phyloP scores from a whole-genome alignment of 1,140 invertebrate species.

The Drosophila repletoides region DNA sequence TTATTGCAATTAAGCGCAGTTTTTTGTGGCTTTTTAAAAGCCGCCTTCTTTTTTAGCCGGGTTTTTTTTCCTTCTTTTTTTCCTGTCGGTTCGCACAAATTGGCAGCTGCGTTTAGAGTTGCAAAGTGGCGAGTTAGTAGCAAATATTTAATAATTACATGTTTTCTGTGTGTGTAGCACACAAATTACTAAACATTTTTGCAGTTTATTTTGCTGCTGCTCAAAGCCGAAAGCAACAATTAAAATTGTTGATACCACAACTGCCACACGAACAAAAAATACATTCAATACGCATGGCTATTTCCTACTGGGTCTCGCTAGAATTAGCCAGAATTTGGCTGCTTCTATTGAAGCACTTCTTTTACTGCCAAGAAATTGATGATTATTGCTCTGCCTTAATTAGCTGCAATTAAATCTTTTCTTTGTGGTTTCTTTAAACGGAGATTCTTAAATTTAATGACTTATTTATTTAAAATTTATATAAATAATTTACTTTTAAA shows the following conservation, averaged over 20 bases:
- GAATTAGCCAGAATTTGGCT: neutral
- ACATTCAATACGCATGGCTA: conserved; percentile 18
- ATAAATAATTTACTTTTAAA: too few relatives aligned
- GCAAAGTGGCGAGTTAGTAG: conserved; percentile 64
- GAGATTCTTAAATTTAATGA: too few relatives aligned
- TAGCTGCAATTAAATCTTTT: neutral
- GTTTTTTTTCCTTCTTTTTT: neutral
- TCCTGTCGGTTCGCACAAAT: conserved; percentile 9
- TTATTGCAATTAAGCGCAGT: conserved; percentile 74
- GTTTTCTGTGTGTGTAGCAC: conserved; percentile 31
- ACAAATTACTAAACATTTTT: conserved; percentile 43
- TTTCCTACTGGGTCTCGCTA: neutral
- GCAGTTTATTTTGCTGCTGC: conserved; percentile 33
- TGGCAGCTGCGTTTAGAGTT: conserved; percentile 42
- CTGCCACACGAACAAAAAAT: conserved; percentile 27
- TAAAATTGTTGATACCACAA: conserved; percentile 35
- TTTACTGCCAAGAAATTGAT: neutral
- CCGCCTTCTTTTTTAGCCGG: conserved; percentile 35
- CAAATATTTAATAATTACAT: conserved; percentile 73
- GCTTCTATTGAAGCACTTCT: neutral
- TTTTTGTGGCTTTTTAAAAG: conserved; percentile 72
- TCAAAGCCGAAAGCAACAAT: conserved; percentile 31
- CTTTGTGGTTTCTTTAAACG: too few relatives aligned
- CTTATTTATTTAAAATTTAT: too few relatives aligned
- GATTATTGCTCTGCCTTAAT: neutral